Base-by-base conservation (phyloP, 2,888 invertebrate genomes). In the Hartigia nigra region DNA sequence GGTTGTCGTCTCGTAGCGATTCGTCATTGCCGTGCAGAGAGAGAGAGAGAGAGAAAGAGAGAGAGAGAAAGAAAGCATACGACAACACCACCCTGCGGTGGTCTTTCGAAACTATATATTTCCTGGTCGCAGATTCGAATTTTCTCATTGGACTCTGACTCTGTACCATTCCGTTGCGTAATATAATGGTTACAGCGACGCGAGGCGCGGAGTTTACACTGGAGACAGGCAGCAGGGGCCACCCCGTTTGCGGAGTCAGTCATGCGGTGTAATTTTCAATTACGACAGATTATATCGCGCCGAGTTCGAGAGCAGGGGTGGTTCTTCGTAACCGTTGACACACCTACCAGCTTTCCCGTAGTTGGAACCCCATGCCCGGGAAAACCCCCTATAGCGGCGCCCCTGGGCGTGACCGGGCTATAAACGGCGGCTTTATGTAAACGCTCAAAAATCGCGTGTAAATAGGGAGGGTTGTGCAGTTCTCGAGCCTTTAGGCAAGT, bases 191-290 rank as follows among this genome's bases (percentile, higher is more conserved):
- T 55, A 55, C 55, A 55, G 23, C 23, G 23, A 23, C 23, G 55
- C 55, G 23, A 55, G 9, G 23, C 14, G 55, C 23, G 55, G 23
- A 55, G 55, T 55, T 55, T 9, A 55, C 55, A 55, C 55, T 55
- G 55, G 23, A 9, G 55, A 23, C 23, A 55, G 55, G 55, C 55
- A 55, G 55, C n/a, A n/a, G n/a, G n/a, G 23, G 55, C 55, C 55
- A 55, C 55, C 55, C 55, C 55, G 55, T 55, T 55, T 55, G 55
- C 55, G 76, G 82, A 84, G 70, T 80, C 88, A 84, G 81, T 85
- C 86, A 85, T 86, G 88, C 88, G 87, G 84, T 81, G 84, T 88
- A 88, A 88, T 88, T 88, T 88, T 88, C 88, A 87, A 88, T 88
- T 88, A 88, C 86, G 84, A 88, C 84, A 86, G 87, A 87, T 88